Base-by-base conservation (phyloP, 2,888 invertebrate species). In the Acanthopleura granulata region DNA sequence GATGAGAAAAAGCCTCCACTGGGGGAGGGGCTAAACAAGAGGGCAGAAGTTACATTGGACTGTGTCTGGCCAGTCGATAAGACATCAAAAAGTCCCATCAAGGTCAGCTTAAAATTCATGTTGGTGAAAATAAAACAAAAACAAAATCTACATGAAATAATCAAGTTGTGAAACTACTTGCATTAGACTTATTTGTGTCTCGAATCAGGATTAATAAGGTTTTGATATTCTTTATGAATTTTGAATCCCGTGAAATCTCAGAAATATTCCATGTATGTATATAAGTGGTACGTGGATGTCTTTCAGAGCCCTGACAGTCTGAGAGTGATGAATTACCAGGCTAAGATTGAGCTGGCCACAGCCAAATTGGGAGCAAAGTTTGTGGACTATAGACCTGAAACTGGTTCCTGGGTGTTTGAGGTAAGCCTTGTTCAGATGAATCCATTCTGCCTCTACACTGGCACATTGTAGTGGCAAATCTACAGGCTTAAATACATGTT, bases 331-430 rank as follows among this genome's bases (percentile, higher is more conserved):
- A 94, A 95, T 86, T 99, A 96, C 91, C 94, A 96, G 82, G 94
- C 94, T 14, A 96, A 95, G 88, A 91, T 99, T 75, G 94, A 97
- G 22, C 93, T 94, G 49, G 95, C 95, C 0, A 96, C 97, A 76
- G 94, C 94, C 79, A 96, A 95, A 83, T 95, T 97, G 90, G 95
- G 95, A 79, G 97, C 97, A 0, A 94, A 94, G 74, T 99, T 99
- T 90, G 93, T 97, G 9, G 98, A 99, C 88, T 99, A 98, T 91
- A 93, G 97, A 0, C 96, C 98, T 0, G 95, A 96, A 89, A 97
- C 97, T 0, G 99, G 99, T 30, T 97, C 97, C 74, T 99, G 99
- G 98, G 97, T 98, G 73, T 99, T 99, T 91, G 94, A 95, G 90
- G 95, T 95, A 82, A 87, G 78, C 61, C 57, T 57, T 40, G 40